Percentiles rank a stretch among this genome's conserved stretches.
phyloP scores from a whole-genome alignment of 2,113 vertebrate genomes.

The Spea bombifrons region DNA sequence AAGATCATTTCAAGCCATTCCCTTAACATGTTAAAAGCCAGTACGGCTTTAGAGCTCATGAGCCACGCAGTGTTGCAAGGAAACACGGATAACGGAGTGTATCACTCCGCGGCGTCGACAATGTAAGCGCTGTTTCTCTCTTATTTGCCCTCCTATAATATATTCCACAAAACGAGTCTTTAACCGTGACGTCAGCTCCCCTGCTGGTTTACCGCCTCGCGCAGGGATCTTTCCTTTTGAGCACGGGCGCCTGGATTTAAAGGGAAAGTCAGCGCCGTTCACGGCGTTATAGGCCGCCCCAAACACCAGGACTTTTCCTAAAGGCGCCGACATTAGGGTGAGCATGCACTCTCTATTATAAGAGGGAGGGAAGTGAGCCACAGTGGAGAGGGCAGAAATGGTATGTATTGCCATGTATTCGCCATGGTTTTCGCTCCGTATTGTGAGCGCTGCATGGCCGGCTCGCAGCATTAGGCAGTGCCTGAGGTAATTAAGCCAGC shows the following conservation, averaged over 20 bases:
- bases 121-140: background rate
- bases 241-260: conserved; percentile 6
- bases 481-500: no score
- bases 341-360: background rate
- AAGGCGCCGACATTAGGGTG: background rate
- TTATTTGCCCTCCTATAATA: conserved; percentile 1
- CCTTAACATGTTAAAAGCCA: no score
- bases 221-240: background rate
- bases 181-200: conserved; percentile 19
- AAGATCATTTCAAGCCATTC: no score
- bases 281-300: background rate
- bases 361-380: no score
- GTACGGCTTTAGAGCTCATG: no score
- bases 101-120: background rate
- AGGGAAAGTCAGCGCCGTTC: background rate
- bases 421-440: no score
- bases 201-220: background rate
- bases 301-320: conserved; percentile 11
- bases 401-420: no score
- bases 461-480: no score
- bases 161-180: background rate
- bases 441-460: no score
- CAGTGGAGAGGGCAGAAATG: no score
- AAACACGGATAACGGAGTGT: background rate
- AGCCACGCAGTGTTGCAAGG: background rate